Evolutionary conservation across 2,797 vertebrate species (phyloP), one percentile per base, ranked within the genome.

Genomic region (Protonibea diacanthus): DNA sequence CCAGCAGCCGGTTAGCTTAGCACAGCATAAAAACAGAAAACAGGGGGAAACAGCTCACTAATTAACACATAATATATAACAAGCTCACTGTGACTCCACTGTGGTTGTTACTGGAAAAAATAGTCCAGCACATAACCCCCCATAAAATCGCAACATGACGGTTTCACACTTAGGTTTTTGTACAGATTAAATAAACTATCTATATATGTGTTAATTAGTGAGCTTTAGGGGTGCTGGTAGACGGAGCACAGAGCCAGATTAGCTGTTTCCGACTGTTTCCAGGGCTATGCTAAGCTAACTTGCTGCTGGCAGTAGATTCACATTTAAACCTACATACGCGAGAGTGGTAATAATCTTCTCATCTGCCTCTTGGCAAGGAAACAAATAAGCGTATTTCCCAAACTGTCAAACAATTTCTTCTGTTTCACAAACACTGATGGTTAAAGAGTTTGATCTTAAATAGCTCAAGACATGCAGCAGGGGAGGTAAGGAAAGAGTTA

Each of bases 401-500:
- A 69, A 70, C 42, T 44, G 18, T 23, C 3, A 6, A 65, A 51
- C 58, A 21, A 42, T 29, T 48, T 1, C 7, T 74, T 67, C 33
- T 23, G 57, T 9, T 5, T 20, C n/a, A 33, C 51, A 69, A 29
- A 21, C 23, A 8, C 55, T 6, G 45, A 20, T 21, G 8, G 51
- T 51, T 4, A 38, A 27, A 60, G n/a, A 61, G 40, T 25, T 61
- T 67, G 21, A 66, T 59, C 14, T 60, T 12, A 61, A 63, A 62
- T 20, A 71, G 5, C 20, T 61, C 11, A 1, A 38, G 38, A 68
- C 38, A 38, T 38, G 23, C 33, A 67, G 38, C 60, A 51, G 29
- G 3, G 23, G 40, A 29, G 15, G 29, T 2, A 14, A 72, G 21
- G 49, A 80, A 83, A 66, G 77, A 63, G 83, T 89, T 85, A 83